A percentile compares a stretch with the other conserved stretches of the same genome.
Conservation (phyloP, 2,113 vertebrate genomes). For the Puffinus mauretanicus region DNA sequence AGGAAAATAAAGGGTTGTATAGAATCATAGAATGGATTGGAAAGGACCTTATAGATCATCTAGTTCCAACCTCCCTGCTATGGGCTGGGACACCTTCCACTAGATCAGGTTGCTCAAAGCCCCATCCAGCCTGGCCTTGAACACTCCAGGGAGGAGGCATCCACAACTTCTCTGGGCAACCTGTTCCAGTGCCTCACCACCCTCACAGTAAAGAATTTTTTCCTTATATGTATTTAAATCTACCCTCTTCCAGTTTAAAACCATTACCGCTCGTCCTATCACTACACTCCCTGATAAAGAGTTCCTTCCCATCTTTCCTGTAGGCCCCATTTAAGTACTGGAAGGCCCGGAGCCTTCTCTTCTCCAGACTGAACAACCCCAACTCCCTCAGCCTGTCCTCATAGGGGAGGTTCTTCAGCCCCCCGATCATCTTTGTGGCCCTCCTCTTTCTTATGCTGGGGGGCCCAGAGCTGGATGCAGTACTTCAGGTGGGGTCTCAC, state of each 20-base stretch:
- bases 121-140: not conserved
- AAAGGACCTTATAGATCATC: not conserved
- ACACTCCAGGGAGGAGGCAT: not conserved
- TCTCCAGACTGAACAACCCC: not conserved
- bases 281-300: not conserved
- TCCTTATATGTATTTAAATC: not conserved
- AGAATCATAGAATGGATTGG: not conserved
- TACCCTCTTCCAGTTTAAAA: not conserved
- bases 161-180: not conserved
- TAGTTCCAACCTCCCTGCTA: not conserved
- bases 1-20: not conserved
- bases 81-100: not conserved
- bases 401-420: not conserved
- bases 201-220: not conserved
- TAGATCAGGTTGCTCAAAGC: not conserved
- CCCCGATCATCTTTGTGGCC: not conserved
- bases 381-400: not conserved
- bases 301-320: not conserved
- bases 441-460: not conserved
- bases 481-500: not conserved
- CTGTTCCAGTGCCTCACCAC: not conserved
- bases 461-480: not conserved
- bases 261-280: not conserved
- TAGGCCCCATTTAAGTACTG: not conserved
- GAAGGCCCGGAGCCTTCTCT: not conserved